phyloP scores from a whole-genome alignment of 2,888 invertebrate species.

The Drosophila anceps region DNA sequence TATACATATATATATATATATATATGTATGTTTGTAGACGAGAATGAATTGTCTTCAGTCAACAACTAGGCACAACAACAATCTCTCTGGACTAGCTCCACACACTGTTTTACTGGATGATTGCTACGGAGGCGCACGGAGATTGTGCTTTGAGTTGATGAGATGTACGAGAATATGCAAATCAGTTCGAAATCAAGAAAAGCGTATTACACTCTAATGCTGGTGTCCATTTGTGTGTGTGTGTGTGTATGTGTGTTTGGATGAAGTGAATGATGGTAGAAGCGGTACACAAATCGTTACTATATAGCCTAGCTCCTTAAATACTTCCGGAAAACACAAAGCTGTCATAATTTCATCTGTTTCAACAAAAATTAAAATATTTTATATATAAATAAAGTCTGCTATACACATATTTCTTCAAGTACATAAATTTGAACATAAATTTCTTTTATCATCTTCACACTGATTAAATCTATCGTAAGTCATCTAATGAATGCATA shows the following conservation, averaged over 20 bases:
- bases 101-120: conserved; percentile 11
- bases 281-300: conserved; percentile 16
- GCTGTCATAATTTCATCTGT: background rate
- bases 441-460: too few relatives aligned
- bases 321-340: background rate
- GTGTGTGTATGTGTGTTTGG: conserved; percentile 7
- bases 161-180: conserved; percentile 31
- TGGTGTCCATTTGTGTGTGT: conserved; percentile 4
- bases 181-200: conserved; percentile 47
- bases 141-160: conserved; percentile 25
- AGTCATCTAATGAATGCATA: background rate
- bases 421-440: too few relatives aligned
- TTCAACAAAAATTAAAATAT: background rate
- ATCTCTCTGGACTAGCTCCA: conserved; percentile 18
- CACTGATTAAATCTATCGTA: background rate
- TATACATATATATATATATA: background rate
- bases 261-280: conserved; percentile 23
- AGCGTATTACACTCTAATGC: conserved; percentile 41
- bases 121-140: conserved; percentile 10
- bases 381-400: background rate
- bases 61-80: conserved; percentile 19
- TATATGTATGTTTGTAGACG: background rate
- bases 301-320: background rate
- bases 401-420: too few relatives aligned
- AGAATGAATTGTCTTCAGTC: conserved; percentile 23